These are phyloP conservation scores for Linyphia triangularis DNA, from an alignment of 2,888 invertebrate genomes.

Conservation along the genomic window DNA sequence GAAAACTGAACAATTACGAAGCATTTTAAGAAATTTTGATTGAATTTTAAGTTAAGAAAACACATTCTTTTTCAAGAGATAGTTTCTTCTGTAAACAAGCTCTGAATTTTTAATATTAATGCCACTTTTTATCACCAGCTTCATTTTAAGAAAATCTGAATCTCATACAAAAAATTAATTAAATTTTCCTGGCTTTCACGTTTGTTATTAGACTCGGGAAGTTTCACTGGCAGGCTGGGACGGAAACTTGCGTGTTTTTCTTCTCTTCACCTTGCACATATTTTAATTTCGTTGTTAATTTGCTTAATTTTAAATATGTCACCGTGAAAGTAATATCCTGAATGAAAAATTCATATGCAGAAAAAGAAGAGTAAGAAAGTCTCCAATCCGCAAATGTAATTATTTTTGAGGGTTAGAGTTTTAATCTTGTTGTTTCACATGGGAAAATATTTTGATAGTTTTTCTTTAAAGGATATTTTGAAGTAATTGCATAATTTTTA, in stretches of 20 bases:
- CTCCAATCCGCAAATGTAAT: background rate
- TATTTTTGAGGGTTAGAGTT: background rate
- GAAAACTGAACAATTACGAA: too few species aligned
- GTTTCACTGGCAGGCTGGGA: background rate
- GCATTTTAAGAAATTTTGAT: background rate
- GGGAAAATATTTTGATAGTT: background rate
- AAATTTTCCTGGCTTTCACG: constrained; percentile 44
- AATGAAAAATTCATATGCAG: too few species aligned
- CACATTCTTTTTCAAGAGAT: background rate
- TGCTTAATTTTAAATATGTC: constrained; percentile 65
- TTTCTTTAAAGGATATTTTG: background rate
- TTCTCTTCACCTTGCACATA: background rate
- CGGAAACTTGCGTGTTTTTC: background rate
- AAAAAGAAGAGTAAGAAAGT: background rate
- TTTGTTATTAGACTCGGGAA: constrained; percentile 45
- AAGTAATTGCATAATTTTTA: too few species aligned
- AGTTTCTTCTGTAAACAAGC: constrained; percentile 40
- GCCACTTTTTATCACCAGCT: constrained; percentile 25
- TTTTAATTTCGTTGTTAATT: constrained; percentile 73
- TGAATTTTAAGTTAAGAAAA: background rate
- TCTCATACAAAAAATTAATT: constrained; percentile 63
- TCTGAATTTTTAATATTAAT: constrained; percentile 70
- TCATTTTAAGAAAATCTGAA: background rate
- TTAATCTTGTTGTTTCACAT: background rate
- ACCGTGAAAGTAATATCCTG: constrained; percentile 57